Evolutionary conservation across 2,797 vertebrate species (phyloP), one percentile per base, ranked within the genome.

Genomic region (Sebastes cheni): DNA sequence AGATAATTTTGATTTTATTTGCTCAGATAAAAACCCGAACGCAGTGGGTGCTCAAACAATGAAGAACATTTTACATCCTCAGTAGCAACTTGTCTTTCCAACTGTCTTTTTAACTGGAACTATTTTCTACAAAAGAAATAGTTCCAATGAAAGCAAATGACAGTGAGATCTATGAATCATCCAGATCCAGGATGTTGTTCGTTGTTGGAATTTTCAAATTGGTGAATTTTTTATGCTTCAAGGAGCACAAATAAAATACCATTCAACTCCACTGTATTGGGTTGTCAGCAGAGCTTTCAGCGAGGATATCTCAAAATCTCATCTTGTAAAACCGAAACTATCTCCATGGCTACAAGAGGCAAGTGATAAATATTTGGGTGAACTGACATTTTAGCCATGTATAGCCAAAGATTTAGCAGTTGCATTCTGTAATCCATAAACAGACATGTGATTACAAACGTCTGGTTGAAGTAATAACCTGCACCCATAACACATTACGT

Each of bases 381-480:
- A 34, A 25, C 46, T 58, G 27, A 32, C 22, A 23, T 25, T 65
- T 34, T 29, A 61, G 20, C 5, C 23, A 72, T 39, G 5, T 18
- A 32, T 7, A 14, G n/a, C 16, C 1, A 1, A 29, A 56, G 8
- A 12, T 58, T 72, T 14, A 58, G 5, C 6, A 30, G 1, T 25
- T 27, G n/a, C 9, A 9, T 39, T 67, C 3, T 50, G 5, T 22
- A n/a, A 32, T 8, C 6, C 1, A n/a, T 29, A n/a, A 69, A 20
- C 8, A 30, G 6, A 70, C 8, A 8, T 50, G 18, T 68, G 16
- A 36, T 20, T 20, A 27, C 20, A 64, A 59, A 61, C 14, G 1
- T 69, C n/a, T 79, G 42, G 22, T 65, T 23, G 22, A 54, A 73
- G 30, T 75, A 68, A 87, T 75, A 88, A 83, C 85, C 66, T 92